Evolutionary conservation across 2,888 invertebrate genomes (phyloP), one percentile per base, ranked within the genome.

Genomic region (Archips xylosteana): DNA sequence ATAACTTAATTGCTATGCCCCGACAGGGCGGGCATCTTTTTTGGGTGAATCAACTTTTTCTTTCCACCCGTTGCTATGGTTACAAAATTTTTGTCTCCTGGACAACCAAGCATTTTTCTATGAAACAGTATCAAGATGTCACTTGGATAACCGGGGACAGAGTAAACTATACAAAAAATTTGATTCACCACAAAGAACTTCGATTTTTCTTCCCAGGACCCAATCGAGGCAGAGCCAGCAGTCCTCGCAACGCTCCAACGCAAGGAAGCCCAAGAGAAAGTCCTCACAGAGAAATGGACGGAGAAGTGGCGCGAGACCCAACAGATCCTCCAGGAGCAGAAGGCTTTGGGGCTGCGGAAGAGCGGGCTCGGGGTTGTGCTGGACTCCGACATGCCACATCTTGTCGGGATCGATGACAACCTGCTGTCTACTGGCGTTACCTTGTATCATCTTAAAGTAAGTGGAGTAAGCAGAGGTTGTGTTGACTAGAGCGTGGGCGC

Each of bases 281-380:
- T 96, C 73, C 95, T 98, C 75, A 98, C 98, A 0, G 98, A 98
- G 90, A 97, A 98, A 85, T 98, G 98, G 98, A 97, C 97, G 12
- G 98, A 98, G 86, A 98, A 98, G 87, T 98, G 98, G 98, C 95
- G 97, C 66, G 97, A 97, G 85, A 98, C 98, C 0, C 98, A 98
- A 85, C 97, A 97, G 80, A 98, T 98, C 80, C 91, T 98, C 49
- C 96, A 98, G 85, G 98, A 98, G 85, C 98, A 98, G 89, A 96
- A 97, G 85, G 97, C 98, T 4, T 92, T 98, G 39, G 98, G 98
- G 0, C 91, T 98, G 72, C 94, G 98, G 59, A 98, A 98, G 91
- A 97, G 98, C 60, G 98, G 98, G 0, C 96, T 97, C 0, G 98
- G 98, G 0, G 98, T 98, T 0, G 97, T 98, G 2, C 91, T 98